Base-by-base conservation (phyloP, 2,797 vertebrate genomes). In the Bryconaethiops microstoma region DNA sequence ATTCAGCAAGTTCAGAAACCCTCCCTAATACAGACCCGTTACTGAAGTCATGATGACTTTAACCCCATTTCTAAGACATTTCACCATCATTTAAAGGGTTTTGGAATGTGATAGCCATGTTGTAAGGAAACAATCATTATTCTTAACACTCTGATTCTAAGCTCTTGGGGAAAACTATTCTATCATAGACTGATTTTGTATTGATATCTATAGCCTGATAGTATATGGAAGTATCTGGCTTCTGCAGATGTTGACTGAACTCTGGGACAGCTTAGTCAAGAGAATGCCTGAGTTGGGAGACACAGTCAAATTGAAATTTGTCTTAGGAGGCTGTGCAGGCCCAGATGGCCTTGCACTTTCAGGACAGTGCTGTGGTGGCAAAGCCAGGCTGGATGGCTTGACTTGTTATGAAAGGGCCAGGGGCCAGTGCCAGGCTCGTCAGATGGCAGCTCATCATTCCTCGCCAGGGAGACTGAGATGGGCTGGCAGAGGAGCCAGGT, bases 371-470 rank as follows among this genome's bases (percentile, higher is more conserved):
- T 83, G 78, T 83, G 78, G 82, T 85, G 82, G 74, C 75, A 83
- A 19, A 50, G 64, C 60, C 76, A 68, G 63, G 25, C 72, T 79
- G 76, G 62, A 80, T 52, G 84, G 68, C 74, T 77, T 81, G 79
- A 79, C 69, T 78, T 74, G 74, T 55, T 76, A 76, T 73, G 78
- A 81, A 78, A 80, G 68, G 76, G 72, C 63, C 39, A 67, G 77
- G 84, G 86, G 83, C 76, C 67, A 52, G 62, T 63, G 86, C 88
- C 88, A 89, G 82, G 77, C 86, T 84, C 29, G 74, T 91, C 87
- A 89, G 86, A 91, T 85, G 88, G 83, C 83, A 79, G 81, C 84
- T 77, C 88, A 84, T 88, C 85, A 84, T 87, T 83, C 85, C 82
- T 65, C 60, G 80, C 86, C 83, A 76, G 78, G 60, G 83, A 76